Evolutionary conservation across 64 coral and sea anemone species (phyloP).

Genomic region (Montipora efflorescens): DNA sequence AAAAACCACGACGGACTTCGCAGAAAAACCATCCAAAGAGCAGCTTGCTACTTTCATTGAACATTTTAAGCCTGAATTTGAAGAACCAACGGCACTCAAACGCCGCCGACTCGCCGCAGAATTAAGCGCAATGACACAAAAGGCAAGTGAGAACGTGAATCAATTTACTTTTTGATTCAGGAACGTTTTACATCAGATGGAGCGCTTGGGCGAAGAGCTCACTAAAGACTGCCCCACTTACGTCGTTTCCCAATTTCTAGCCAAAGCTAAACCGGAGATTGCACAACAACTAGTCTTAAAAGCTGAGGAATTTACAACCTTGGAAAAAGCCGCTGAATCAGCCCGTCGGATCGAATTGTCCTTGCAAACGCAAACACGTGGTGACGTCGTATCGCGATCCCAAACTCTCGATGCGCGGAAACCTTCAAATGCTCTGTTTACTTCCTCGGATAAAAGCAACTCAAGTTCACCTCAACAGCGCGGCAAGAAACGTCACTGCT

Average conservation of each 20-base stretch:
- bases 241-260: conserved; percentile 28
- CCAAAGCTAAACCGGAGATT: conserved; percentile 41
- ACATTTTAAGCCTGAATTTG: neutral
- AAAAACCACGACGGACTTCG: neutral
- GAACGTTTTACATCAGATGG: conserved; percentile 11
- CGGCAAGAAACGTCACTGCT: too few species aligned
- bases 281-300: conserved; percentile 17
- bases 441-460: too few species aligned
- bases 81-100: conserved; percentile 22
- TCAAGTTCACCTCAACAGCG: too few species aligned
- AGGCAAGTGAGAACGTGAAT: neutral
- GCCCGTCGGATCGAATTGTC: conserved; percentile 27
- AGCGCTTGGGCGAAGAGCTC: conserved; percentile 12
- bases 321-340: conserved; percentile 25
- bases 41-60: neutral
- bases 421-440: neutral
- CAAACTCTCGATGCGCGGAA: neutral
- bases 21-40: conserved; percentile 36
- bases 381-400: neutral
- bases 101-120: neutral
- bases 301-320: neutral
- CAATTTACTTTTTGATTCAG: conserved; percentile 31
- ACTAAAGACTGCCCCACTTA: conserved; percentile 4
- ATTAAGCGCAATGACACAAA: conserved; percentile 30
- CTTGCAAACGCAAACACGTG: neutral